Base-by-base conservation (phyloP, 2,888 invertebrate species). In the Polia nebulosa region DNA sequence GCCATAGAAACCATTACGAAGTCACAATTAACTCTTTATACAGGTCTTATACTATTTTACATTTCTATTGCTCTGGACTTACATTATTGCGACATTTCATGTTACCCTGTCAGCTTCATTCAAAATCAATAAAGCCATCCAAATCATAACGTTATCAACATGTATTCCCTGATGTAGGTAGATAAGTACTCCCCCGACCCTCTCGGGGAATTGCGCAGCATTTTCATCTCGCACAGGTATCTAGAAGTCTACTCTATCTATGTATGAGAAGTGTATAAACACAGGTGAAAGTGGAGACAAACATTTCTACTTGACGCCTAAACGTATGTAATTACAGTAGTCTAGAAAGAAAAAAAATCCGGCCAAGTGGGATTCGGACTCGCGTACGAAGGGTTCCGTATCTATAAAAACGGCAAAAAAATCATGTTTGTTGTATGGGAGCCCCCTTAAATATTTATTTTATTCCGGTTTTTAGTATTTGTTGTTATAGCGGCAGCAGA, bases 151-250 rank as follows among this genome's bases (percentile, higher is more conserved):
- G 34, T 20, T 72, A 49, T 74, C 57, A 44, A 53, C 44, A 57
- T 69, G 45, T 69, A 41, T 41, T 59, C 29, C 47, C 9, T 62
- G 29, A 44, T 44, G 53, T 58, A 67, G 47, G 20, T 63, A 55
- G 22, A 20, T 64, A 39, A 20, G 5, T 13, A 25, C 53, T 57
- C 58, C 76, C 76, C 63, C 63, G 39, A 51, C 64, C 71, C 58
- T 45, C 44, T 52, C 62, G 17, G 55, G 58, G 22, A 77, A 76
- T 72, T 76, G 61, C 76, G 76, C 66, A 63, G 63, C 29, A 47
- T 73, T 70, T 63, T 55, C 63, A 58, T 55, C 27, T 32, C 22
- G 32, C 15, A 41, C 17, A 53, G 44, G 34, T 39, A 34, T 47
- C 34, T 70, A 63, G 49, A 59, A 27, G 41, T 57, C 52, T 57